phyloP scores from a whole-genome alignment of 2,888 invertebrate species.

The Habrosyne pyritoides region DNA sequence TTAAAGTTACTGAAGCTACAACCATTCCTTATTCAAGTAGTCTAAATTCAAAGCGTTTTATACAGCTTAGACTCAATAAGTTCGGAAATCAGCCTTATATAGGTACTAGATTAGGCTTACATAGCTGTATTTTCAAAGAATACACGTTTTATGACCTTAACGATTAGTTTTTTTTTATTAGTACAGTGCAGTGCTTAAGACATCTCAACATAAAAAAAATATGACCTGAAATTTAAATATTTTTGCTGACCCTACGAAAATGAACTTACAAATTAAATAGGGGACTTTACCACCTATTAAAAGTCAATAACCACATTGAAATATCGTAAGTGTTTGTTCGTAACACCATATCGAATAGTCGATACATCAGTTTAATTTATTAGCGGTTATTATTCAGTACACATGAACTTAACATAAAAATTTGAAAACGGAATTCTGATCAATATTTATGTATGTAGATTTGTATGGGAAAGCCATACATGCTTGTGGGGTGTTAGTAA shows the following conservation, averaged over 20 bases:
- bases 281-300: constrained; percentile 9
- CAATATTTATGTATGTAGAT: constrained; percentile 19
- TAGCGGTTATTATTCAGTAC: constrained; percentile 4
- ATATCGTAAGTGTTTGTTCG: background rate
- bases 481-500: constrained; percentile 2
- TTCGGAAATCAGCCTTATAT: no score
- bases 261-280: background rate
- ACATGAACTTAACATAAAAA: constrained; percentile 16
- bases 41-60: no score
- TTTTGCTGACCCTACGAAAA: background rate
- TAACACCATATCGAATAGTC: constrained; percentile 1
- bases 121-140: no score
- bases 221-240: background rate
- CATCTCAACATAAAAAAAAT: background rate
- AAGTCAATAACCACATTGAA: constrained; percentile 12
- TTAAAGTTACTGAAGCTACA: no score
- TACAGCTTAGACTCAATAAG: no score
- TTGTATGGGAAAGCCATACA: constrained; percentile 16
- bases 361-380: constrained; percentile 6
- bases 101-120: no score
- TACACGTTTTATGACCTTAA: no score
- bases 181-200: background rate
- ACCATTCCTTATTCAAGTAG: no score
- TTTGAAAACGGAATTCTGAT: constrained; percentile 12
- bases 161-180: no score